Conservation (phyloP, 2,888 invertebrate species). For the Biston stratarius region DNA sequence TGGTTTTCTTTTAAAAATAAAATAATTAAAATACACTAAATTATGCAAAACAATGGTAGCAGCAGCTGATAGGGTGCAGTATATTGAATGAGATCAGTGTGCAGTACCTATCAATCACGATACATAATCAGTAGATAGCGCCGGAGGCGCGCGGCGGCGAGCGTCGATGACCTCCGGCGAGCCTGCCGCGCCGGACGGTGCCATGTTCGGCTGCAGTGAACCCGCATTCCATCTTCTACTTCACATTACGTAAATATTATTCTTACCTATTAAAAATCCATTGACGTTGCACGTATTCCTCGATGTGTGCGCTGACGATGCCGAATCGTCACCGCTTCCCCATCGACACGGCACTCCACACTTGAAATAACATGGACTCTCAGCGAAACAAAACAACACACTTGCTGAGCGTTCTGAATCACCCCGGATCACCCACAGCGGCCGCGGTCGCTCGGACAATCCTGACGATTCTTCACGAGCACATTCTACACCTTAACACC, state of each 20-base stretch:
- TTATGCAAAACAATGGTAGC: conserved; percentile 10
- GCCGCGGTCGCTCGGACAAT: conserved; percentile 16
- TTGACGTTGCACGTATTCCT: conserved; percentile 52
- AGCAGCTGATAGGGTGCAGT: conserved; percentile 19
- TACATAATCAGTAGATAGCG: conserved; percentile 33
- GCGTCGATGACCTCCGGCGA: conserved; percentile 27
- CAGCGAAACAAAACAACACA: conserved; percentile 41
- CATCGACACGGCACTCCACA: conserved; percentile 24
- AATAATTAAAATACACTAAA: conserved; percentile 10
- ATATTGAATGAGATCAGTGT: conserved; percentile 12
- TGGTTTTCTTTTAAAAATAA: too few species aligned
- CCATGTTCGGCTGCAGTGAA: conserved; percentile 42
- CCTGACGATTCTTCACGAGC: conserved; percentile 10
- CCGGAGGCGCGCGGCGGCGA: conserved; percentile 3
- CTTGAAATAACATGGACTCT: conserved; percentile 21
- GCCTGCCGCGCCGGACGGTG: conserved; percentile 21
- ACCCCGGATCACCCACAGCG: conserved; percentile 58
- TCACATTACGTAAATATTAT: conserved; percentile 40
- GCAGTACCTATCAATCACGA: conserved; percentile 8
- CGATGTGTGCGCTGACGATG: conserved; percentile 23
- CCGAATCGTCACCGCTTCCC: conserved; percentile 32
- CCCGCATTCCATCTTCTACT: conserved; percentile 61
- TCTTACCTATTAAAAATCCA: conserved; percentile 76
- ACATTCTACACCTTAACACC: conserved; percentile 2
- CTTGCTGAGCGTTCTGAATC: conserved; percentile 54